Base-by-base conservation (phyloP, 2,797 vertebrate species). In the Myotis myotis region DNA sequence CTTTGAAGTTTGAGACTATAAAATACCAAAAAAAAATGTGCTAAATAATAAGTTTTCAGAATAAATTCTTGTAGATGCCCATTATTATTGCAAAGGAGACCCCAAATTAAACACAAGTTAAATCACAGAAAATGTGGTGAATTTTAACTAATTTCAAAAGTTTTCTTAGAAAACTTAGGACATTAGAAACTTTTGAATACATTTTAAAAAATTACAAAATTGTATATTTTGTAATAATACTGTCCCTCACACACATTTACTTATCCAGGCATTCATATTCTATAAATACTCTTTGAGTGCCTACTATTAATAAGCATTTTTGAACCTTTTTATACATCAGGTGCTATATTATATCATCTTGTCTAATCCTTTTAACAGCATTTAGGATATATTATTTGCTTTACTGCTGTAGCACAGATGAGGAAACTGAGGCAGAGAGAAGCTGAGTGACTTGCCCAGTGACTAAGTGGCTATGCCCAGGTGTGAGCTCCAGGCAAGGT, bases 81-180 rank as follows among this genome's bases (percentile, higher is more conserved):
- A 53, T 25, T 85, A 36, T 83, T 93, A 92, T 78, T 51, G 33
- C 9, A 89, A 95, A 89, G 66, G 53, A 94, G 64, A 78, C 2
- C 13, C 10, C 44, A 87, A 74, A 57, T 71, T n/a, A 95, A 94
- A 79, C 78, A 44, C 36, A 85, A 76, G 15, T 76, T 72, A 66
- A 79, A 53, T 82, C 30, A 78, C 76, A n/a, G 44, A 30, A 81
- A 94, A 64, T 53, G 71, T 76, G 51, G 38, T 28, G 81, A 41
- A 78, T 75, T 82, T 89, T 76, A 89, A 84, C 60, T 57, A 57
- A 89, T 89, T 95, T 86, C 76, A 71, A 74, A 74, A 28, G 12
- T 88, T 75, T 81, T 81, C 72, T 70, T 84, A 75, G 79, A 91
- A 88, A 91, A 88, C 13, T 83, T 74, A 84, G 19, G 41, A 41